Base-by-base conservation (phyloP, 1,140 invertebrate species). In the Leptinotarsa texana region DNA sequence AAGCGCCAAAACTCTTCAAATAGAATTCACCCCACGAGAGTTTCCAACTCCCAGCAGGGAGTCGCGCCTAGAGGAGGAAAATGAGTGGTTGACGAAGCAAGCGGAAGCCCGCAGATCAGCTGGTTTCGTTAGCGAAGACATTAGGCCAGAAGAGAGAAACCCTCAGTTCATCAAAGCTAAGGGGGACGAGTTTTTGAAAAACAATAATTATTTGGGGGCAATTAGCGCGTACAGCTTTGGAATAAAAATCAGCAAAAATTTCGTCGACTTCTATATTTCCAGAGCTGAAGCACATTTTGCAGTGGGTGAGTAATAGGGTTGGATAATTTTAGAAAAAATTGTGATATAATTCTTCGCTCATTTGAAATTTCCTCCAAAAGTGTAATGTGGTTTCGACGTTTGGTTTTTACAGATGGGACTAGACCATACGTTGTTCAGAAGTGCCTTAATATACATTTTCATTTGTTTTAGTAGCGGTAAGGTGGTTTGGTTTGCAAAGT, bases 41-140 rank as follows among this genome's bases (percentile, higher is more conserved):
- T 95, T 96, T 84, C 92, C 93, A 4, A 96, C 95, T 13, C 94
- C 95, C 1, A 91, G 90, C 22, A 86, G 95, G 82, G 94, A 96
- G 85, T 96, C 94, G 6, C 88, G 88, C 74, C 87, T 88, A 17
- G 82, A 86, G 2, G 90, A 93, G 81, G 95, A 96, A 86, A 88
- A 93, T 81, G 91, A 93, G 88, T 96, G 93, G 93, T 83, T 96
- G 13, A 88, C 88, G 63, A 96, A 96, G 83, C 91, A 95, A 84
- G 91, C 90, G 4, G 89, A 93, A 83, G 93, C 93, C 15, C 88
- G 92, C 81, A 87, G 90, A 82, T 89, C 89, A 66, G 89, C 88
- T 72, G 93, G 94, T 83, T 92, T 95, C 78, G 87, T 92, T 22
- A 90, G 90, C 27, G 90, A 91, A 82, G 93, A 96, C 86, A 86